phyloP scores from a whole-genome alignment of 2,113 vertebrate genomes.

The Puffinus mauretanicus region DNA sequence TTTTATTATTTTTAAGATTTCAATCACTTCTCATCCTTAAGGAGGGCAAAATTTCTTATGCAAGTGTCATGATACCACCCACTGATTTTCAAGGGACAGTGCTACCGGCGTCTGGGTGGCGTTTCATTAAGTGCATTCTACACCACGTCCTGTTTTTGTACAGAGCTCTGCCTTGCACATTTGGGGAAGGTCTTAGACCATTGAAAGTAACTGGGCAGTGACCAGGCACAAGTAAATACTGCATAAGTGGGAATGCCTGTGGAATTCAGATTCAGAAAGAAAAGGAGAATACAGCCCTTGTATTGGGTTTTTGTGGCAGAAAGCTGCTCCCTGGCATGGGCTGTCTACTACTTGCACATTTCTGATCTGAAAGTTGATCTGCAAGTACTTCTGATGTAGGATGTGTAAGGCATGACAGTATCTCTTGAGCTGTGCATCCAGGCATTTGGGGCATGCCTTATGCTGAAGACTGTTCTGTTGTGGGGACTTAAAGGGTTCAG shows the following conservation, averaged over 20 bases:
- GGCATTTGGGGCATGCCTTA: not conserved
- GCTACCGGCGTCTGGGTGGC: rapidly evolving
- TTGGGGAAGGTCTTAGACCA: too few species aligned
- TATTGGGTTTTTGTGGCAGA: not conserved
- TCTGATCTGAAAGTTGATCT: not conserved
- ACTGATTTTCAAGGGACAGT: not conserved
- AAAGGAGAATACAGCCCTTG: not conserved
- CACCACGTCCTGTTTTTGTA: not conserved
- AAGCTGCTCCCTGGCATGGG: not conserved
- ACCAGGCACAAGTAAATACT: not conserved
- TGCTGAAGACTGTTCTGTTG: not conserved
- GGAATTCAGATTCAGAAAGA: not conserved
- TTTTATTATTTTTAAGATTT: not conserved
- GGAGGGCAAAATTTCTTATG: not conserved
- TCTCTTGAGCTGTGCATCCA: not conserved
- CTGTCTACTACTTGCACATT: not conserved
- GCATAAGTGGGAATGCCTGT: not conserved
- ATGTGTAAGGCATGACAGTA: not conserved
- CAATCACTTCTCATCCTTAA: not conserved
- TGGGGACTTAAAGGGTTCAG: not conserved
- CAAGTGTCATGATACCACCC: not conserved
- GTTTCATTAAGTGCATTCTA: not conserved
- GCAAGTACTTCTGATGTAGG: not conserved
- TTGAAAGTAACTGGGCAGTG: not conserved
- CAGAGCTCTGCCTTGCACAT: not conserved